These are phyloP conservation scores for Andricus curvator DNA, from an alignment of 2,888 invertebrate species.

Conservation along the genomic window DNA sequence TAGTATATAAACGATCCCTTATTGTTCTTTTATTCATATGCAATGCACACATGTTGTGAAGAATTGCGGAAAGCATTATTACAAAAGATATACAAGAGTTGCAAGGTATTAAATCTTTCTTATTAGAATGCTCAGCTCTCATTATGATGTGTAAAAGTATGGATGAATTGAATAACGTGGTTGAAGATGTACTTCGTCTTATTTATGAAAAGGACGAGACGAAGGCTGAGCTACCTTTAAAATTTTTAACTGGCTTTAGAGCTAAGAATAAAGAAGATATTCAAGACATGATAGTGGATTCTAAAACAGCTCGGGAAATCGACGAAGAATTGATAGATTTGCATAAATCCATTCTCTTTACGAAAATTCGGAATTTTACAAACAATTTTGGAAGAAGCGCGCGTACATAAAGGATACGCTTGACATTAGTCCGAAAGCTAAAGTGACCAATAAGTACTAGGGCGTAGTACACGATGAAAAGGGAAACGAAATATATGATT, in stretches of 20 bases:
- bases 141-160: neutral
- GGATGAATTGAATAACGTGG: neutral
- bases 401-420: neutral
- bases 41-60: neutral
- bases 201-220: neutral
- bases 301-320: neutral
- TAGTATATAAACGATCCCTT: no score
- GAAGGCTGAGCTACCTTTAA: neutral
- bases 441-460: neutral
- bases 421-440: no score
- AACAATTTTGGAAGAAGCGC: neutral
- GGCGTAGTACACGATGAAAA: neutral
- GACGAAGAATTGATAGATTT: neutral
- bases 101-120: neutral
- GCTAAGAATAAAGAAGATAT: neutral
- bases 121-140: neutral
- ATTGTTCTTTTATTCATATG: neutral
- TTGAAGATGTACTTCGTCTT: neutral
- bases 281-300: neutral
- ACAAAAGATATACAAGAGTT: neutral
- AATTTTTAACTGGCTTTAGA: neutral
- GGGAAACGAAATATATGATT: neutral
- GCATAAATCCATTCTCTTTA: neutral
- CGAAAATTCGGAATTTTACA: neutral
- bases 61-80: neutral